Evolutionary conservation across 2,797 vertebrate species (phyloP).

Genomic region (Crocidura indochinensis): DNA sequence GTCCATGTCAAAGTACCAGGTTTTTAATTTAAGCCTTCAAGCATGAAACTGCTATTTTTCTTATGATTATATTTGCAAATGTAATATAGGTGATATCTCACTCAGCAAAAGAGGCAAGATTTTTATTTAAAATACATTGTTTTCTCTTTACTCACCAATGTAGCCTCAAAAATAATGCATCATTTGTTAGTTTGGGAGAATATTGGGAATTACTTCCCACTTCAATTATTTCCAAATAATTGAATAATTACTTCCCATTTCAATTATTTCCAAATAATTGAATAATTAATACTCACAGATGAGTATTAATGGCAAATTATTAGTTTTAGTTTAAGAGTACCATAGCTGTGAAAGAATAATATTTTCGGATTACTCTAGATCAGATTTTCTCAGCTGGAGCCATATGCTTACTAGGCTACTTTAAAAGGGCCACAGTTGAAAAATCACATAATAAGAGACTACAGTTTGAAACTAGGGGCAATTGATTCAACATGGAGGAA

Average conservation of each 20-base stretch:
- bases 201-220: not conserved
- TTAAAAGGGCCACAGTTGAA: too few relatives aligned
- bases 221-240: not conserved
- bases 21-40: constrained; percentile 62
- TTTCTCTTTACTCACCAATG: not conserved
- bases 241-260: not conserved
- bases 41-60: constrained; percentile 58
- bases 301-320: too few relatives aligned
- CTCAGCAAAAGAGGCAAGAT: constrained; percentile 8
- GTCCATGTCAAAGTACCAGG: constrained; percentile 13
- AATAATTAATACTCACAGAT: too few relatives aligned
- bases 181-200: constrained; percentile 35
- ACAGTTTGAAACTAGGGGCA: too few relatives aligned
- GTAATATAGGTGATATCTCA: constrained; percentile 59
- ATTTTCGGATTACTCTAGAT: not conserved
- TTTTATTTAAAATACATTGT: not conserved
- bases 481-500: too few relatives aligned
- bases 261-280: not conserved
- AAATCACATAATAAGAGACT: too few relatives aligned
- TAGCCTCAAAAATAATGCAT: not conserved
- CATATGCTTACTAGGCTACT: too few relatives aligned
- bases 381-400: too few relatives aligned
- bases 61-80: constrained; percentile 64
- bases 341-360: not conserved
- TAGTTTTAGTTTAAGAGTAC: not conserved